These are phyloP conservation scores for Leptodirus hochenwartii DNA, from an alignment of 2,888 invertebrate genomes.

Conservation along the genomic window DNA sequence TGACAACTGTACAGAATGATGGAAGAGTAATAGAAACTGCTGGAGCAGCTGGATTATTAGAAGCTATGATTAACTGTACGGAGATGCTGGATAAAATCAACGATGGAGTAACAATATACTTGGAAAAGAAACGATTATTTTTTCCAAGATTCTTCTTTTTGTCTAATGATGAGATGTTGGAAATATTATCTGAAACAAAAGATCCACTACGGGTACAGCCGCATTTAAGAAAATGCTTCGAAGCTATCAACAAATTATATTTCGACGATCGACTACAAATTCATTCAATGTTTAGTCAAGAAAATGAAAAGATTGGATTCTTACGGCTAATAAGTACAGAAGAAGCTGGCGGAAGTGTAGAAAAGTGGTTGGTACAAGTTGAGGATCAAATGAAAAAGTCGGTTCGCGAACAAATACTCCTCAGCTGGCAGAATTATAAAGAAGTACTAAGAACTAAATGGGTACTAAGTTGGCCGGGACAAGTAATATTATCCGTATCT, in stretches of 20 bases:
- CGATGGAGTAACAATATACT: conserved; percentile 63
- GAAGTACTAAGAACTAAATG: conserved; percentile 39
- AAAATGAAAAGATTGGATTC: conserved; percentile 51
- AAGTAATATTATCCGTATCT: conserved; percentile 55
- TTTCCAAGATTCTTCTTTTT: conserved; percentile 82
- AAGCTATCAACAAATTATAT: conserved; percentile 58
- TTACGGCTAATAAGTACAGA: conserved; percentile 42
- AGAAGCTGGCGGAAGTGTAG: conserved; percentile 65
- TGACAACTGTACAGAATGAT: conserved; percentile 40
- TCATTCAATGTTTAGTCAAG: conserved; percentile 57
- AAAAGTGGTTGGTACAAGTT: conserved; percentile 71
- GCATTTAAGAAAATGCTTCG: conserved; percentile 75
- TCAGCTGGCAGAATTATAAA: conserved; percentile 47
- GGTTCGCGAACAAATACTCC: conserved; percentile 45
- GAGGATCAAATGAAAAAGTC: conserved; percentile 65
- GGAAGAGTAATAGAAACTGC: conserved; percentile 47
- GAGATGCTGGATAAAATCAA: conserved; percentile 60
- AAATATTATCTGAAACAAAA: conserved; percentile 78
- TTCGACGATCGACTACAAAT: conserved; percentile 58
- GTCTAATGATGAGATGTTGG: conserved; percentile 80
- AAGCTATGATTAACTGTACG: conserved; percentile 49
- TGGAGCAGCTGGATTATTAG: conserved; percentile 45
- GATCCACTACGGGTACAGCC: conserved; percentile 71
- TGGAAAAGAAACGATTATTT: conserved; percentile 67
- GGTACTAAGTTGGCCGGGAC: conserved; percentile 65